Evolutionary conservation across 2,113 vertebrate species (phyloP).

Genomic region (Vulpes vulpes): DNA sequence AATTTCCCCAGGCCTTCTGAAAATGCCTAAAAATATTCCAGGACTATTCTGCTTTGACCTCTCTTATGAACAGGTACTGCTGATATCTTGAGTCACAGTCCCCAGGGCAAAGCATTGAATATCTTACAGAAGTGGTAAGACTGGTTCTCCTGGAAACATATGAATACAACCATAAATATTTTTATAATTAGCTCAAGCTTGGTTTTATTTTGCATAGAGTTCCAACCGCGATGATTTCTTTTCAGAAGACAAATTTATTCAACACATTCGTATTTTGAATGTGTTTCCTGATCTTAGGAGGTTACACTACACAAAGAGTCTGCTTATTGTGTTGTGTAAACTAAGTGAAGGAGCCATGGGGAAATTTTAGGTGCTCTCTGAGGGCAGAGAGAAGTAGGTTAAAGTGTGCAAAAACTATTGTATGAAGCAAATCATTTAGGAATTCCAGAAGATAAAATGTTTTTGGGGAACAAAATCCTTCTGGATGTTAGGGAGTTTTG

Average conservation of each 20-base stretch:
- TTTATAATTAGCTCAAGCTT: not conserved
- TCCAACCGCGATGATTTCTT: conserved; percentile 32
- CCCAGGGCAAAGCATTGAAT: not conserved
- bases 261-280: conserved; percentile 23
- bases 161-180: not conserved
- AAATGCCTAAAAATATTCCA: conserved; percentile 33
- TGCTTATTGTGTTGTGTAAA: not conserved
- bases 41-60: conserved; percentile 38
- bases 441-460: not conserved
- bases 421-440: not conserved
- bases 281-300: not conserved
- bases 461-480: not conserved
- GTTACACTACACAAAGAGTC: not conserved
- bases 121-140: conserved; percentile 47
- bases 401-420: conserved; percentile 16
- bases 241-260: conserved; percentile 24
- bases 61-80: not conserved
- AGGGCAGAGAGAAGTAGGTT: not conserved
- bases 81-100: not conserved
- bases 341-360: not conserved
- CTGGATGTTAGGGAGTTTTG: not conserved
- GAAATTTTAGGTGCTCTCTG: conserved; percentile 22
- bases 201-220: conserved; percentile 32
- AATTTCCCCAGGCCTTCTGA: conserved; percentile 26
- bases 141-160: conserved; percentile 49